Evolutionary conservation across 35 echinoderm and acorn worm genomes (phyloP).

Genomic region (Acanthaster planci): DNA sequence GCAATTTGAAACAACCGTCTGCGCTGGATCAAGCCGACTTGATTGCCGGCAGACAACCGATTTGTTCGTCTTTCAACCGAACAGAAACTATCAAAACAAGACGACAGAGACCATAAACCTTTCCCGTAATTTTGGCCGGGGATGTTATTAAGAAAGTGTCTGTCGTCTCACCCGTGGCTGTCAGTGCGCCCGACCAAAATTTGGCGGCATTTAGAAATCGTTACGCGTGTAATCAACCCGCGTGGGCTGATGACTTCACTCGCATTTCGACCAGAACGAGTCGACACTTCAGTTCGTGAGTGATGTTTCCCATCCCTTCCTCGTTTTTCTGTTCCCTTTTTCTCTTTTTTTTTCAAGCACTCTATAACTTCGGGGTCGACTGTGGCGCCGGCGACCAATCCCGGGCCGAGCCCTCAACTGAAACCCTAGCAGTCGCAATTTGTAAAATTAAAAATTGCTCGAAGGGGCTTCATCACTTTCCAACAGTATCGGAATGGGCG

Average conservation of each 20-base stretch:
- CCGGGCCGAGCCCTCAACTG: constrained; percentile 6
- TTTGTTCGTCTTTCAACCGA: constrained; percentile 10
- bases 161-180: constrained; percentile 15
- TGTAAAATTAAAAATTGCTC: constrained; percentile 57
- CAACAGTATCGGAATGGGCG: constrained; percentile 46
- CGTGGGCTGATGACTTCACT: constrained; percentile 4
- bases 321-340: too few species aligned
- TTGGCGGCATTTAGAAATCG: constrained; percentile 33
- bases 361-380: constrained; percentile 7
- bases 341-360: not conserved
- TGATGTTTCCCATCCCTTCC: not conserved
- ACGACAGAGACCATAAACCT: not conserved
- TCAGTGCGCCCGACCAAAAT: not conserved
- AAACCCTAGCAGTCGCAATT: constrained; percentile 46
- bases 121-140: not conserved
- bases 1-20: not conserved
- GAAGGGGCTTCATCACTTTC: constrained; percentile 42
- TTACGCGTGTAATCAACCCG: constrained; percentile 8
- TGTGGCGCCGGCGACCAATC: constrained; percentile 28
- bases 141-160: constrained; percentile 5
- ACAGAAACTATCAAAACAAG: constrained; percentile 20
- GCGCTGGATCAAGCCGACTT: not conserved
- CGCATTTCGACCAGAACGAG: constrained; percentile 11
- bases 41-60: constrained; percentile 18
- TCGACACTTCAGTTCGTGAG: constrained; percentile 18